These are phyloP conservation scores for Corythaixoides concolor DNA, from an alignment of 2,113 vertebrate species.

Conservation along the genomic window DNA sequence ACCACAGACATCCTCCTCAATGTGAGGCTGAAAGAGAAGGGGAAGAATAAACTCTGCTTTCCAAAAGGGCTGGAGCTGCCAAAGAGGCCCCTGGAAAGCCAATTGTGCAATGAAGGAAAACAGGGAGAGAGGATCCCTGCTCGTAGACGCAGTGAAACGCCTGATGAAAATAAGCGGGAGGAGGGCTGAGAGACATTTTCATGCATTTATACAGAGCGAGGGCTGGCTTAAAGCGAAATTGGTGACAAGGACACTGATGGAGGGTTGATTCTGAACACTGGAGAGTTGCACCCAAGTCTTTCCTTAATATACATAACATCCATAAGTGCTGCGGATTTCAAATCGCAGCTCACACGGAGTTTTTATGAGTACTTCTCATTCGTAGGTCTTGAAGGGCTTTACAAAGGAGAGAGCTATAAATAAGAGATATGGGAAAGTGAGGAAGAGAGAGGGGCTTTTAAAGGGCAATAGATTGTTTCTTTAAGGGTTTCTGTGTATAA, in stretches of 20 bases:
- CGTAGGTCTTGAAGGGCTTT: neutral
- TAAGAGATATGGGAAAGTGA: slow-evolving; percentile 16
- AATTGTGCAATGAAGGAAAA: slow-evolving; percentile 14
- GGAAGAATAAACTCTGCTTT: slow-evolving; percentile 15
- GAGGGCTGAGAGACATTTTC: neutral
- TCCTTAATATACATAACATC: neutral
- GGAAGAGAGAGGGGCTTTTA: neutral
- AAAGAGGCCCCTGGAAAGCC: neutral
- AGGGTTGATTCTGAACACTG: neutral
- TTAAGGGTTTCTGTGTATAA: neutral
- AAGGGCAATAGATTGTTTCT: neutral
- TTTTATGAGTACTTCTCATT: slow-evolving; percentile 29
- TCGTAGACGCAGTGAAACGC: neutral
- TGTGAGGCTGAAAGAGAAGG: neutral
- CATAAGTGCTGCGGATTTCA: neutral
- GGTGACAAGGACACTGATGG: neutral
- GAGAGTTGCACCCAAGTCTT: neutral
- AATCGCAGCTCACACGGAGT: neutral
- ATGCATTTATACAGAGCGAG: neutral
- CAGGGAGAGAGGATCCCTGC: neutral
- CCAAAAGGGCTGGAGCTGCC: neutral
- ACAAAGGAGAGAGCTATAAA: slow-evolving; percentile 41
- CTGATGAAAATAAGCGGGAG: neutral
- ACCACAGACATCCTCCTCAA: neutral
- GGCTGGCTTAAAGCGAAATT: accelerated